phyloP scores from a whole-genome alignment of 2,113 vertebrate genomes.

The Aldabrachelys gigantea region DNA sequence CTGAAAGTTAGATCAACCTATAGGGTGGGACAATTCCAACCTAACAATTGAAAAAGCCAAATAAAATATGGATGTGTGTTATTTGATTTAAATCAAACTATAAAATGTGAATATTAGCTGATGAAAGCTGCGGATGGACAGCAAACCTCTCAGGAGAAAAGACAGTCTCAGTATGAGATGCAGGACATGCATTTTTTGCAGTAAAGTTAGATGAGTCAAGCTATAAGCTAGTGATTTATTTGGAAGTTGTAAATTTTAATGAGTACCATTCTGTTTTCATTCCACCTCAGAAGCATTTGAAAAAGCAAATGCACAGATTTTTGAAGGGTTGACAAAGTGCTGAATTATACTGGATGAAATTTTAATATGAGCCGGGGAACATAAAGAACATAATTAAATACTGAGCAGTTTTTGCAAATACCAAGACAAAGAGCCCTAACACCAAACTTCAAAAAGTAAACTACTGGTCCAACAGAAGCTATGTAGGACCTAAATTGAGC shows the following conservation, averaged over 20 bases:
- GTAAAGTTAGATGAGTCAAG: conserved; percentile 32
- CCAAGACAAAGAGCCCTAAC: background rate
- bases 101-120: background rate
- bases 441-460: conserved; percentile 23
- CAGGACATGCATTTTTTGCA: conserved; percentile 14
- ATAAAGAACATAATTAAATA: conserved; percentile 20
- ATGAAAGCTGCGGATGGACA: background rate
- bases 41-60: conserved; percentile 30
- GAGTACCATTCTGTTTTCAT: conserved; percentile 28
- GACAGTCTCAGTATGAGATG: background rate
- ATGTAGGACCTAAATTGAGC: background rate
- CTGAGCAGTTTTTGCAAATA: background rate
- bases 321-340: conserved; percentile 24
- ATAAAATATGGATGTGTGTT: background rate
- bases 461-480: conserved; percentile 6
- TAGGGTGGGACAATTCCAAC: background rate
- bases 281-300: background rate
- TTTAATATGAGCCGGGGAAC: conserved; percentile 46
- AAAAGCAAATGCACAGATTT: conserved; percentile 34
- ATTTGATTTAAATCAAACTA: conserved; percentile 28
- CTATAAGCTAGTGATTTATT: background rate
- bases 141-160: conserved; percentile 29
- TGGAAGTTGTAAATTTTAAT: conserved; percentile 49
- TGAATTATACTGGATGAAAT: conserved; percentile 47
- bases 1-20: conserved; percentile 35